Evolutionary conservation across 2,797 vertebrate species (phyloP).

Genomic region (Sebastes minor): DNA sequence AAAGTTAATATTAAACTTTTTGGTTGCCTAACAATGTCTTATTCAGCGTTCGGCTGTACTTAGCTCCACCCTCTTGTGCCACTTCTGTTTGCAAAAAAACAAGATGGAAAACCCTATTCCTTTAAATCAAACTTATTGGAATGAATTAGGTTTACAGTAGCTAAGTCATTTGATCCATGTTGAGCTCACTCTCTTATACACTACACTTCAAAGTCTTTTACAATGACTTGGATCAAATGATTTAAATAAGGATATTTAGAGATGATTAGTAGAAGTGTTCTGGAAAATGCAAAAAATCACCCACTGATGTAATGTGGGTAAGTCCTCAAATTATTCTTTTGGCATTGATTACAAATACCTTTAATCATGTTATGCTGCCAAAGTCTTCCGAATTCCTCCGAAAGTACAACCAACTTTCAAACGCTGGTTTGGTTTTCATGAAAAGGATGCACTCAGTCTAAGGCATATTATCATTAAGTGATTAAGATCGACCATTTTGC

Average conservation of each 20-base stretch:
- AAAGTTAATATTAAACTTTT: too few relatives aligned
- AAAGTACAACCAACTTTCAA: constrained; percentile 3
- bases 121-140: not conserved
- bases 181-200: not conserved
- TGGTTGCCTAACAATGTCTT: too few relatives aligned
- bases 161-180: not conserved
- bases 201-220: not conserved
- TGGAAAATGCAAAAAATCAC: not conserved
- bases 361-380: not conserved
- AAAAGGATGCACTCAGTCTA: not conserved
- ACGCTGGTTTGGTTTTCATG: constrained; percentile 16
- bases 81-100: too few relatives aligned
- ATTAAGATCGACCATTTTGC: not conserved
- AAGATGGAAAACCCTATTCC: too few relatives aligned
- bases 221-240: not conserved
- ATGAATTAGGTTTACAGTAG: not conserved
- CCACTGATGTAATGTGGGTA: not conserved
- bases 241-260: not conserved
- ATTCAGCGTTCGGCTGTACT: too few relatives aligned
- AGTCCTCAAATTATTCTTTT: not conserved
- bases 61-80: too few relatives aligned
- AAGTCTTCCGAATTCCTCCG: not conserved
- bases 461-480: constrained; percentile 4
- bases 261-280: not conserved
- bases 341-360: not conserved